phyloP scores from a whole-genome alignment of 2,888 invertebrate genomes.

The Ennomos quercinarius region DNA sequence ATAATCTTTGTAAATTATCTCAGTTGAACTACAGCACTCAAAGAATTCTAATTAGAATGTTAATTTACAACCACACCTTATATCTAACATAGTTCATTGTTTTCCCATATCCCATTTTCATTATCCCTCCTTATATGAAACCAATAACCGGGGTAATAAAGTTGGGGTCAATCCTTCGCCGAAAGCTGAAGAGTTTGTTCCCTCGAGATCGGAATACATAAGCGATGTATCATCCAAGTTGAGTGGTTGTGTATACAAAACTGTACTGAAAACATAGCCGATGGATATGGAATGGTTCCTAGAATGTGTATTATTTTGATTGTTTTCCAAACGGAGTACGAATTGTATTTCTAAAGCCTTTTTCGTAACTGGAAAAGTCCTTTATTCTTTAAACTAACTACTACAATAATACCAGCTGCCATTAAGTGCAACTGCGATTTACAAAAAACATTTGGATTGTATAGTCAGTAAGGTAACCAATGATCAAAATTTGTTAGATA shows the following conservation, averaged over 20 bases:
- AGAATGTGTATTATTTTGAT: no score
- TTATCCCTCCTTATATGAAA: slow-evolving; percentile 57
- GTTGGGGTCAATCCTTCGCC: slow-evolving; percentile 55
- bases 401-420: no score
- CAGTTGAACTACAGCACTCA: neutral
- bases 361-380: no score
- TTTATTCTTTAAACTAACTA: no score
- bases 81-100: slow-evolving; percentile 33
- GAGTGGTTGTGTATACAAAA: slow-evolving; percentile 32
- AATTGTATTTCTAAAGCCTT: no score
- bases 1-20: neutral
- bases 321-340: no score
- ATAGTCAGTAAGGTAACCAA: no score
- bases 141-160: slow-evolving; percentile 65
- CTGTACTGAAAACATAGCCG: slow-evolving; percentile 32
- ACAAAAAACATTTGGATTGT: no score
- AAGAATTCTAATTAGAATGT: slow-evolving; percentile 18
- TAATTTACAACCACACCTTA: slow-evolving; percentile 21
- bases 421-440: no score
- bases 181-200: slow-evolving; percentile 53
- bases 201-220: slow-evolving; percentile 55
- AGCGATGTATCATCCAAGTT: slow-evolving; percentile 50
- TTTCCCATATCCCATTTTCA: slow-evolving; percentile 47
- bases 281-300: slow-evolving; percentile 10
- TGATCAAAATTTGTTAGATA: no score